Percentiles rank a stretch among this genome's conserved stretches.
Evolutionary conservation across 2,113 vertebrate genomes (phyloP).

Genomic region (Protobothrops mucrosquamatus): DNA sequence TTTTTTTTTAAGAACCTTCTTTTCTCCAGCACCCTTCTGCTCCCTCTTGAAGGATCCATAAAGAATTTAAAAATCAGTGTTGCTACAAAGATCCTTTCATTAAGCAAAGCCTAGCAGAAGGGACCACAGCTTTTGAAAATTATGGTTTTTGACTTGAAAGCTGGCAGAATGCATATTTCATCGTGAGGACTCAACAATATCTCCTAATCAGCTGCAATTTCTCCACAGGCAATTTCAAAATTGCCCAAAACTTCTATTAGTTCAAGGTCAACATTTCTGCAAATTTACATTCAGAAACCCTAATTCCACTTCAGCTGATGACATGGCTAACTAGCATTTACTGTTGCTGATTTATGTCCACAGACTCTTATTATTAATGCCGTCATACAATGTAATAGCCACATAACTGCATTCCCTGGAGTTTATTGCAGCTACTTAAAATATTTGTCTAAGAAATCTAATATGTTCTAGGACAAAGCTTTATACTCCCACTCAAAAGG

Average conservation of each 20-base stretch:
- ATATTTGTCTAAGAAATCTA: not conserved
- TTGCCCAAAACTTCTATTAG: conserved; percentile 7
- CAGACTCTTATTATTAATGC: not conserved
- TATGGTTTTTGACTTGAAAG: conserved; percentile 34
- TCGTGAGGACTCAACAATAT: conserved; percentile 8
- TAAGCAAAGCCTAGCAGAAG: conserved; percentile 26
- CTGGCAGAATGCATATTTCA: conserved; percentile 10
- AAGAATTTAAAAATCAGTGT: conserved; percentile 42
- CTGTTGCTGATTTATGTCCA: not conserved
- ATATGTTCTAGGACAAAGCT: not conserved
- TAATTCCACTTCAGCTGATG: not conserved
- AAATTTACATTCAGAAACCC: not conserved
- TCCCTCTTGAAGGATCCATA: not conserved
- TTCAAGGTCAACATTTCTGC: not conserved
- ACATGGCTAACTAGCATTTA: not conserved
- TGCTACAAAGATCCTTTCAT: conserved; percentile 33
- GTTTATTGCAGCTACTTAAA: not conserved
- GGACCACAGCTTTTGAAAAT: conserved; percentile 28
- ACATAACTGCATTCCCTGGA: not conserved
- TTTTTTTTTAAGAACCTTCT: conserved; percentile 35
- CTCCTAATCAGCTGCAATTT: not conserved
- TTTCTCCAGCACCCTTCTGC: conserved; percentile 1
- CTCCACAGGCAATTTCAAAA: conserved; percentile 9
- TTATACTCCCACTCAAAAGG: not conserved
- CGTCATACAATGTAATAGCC: not conserved